Conservation (phyloP, 2,888 invertebrate species). For the Macaria notata region DNA sequence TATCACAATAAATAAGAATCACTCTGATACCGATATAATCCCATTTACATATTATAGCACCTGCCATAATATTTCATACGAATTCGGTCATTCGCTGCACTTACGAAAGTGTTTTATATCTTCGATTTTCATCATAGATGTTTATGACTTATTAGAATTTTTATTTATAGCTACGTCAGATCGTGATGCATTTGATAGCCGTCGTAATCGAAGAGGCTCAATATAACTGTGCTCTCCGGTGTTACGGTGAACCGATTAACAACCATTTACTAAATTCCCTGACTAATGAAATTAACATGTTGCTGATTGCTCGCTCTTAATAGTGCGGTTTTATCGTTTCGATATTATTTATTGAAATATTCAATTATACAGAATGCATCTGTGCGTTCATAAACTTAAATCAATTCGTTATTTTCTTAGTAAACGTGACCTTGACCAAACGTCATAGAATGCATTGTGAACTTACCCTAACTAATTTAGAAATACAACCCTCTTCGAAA, state of each 20-base stretch:
- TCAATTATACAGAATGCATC: too few species aligned
- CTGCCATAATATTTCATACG: constrained; percentile 30
- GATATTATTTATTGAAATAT: too few species aligned
- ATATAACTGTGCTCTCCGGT: constrained; percentile 27
- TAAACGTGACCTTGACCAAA: constrained; percentile 9
- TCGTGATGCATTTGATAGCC: constrained; percentile 31
- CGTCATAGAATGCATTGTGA: background rate
- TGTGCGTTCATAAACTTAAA: too few species aligned
- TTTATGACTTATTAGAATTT: constrained; percentile 30
- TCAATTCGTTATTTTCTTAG: too few species aligned
- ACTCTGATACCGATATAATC: constrained; percentile 39
- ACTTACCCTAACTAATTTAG: constrained; percentile 1
- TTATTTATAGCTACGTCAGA: constrained; percentile 26
- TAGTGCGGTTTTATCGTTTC: background rate
- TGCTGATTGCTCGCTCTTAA: constrained; percentile 3
- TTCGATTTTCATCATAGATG: constrained; percentile 29
- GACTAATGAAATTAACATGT: constrained; percentile 24
- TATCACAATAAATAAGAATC: constrained; percentile 49
- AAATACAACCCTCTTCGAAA: constrained; percentile 1
- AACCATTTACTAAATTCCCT: constrained; percentile 26
- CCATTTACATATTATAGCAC: constrained; percentile 34
- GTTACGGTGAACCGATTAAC: constrained; percentile 23
- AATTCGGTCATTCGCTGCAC: constrained; percentile 32
- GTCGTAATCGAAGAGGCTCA: constrained; percentile 31
- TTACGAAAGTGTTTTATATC: constrained; percentile 32